Conservation (phyloP, 2,888 invertebrate species). For the Meteorus colon region DNA sequence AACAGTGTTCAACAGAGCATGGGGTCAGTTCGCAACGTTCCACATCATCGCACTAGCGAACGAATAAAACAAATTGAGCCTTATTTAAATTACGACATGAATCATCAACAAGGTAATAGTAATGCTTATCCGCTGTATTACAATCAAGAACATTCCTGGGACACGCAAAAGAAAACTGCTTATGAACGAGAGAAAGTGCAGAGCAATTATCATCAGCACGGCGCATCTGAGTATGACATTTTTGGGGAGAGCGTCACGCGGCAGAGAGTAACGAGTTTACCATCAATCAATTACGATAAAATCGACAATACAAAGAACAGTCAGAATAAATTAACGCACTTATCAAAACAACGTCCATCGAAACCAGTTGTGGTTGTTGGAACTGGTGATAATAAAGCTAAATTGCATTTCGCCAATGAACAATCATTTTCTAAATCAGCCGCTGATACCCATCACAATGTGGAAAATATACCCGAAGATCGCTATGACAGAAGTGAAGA, state of each 20-base stretch:
- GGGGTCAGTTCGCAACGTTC: conserved; percentile 28
- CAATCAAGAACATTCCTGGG: conserved; percentile 43
- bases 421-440: conserved; percentile 38
- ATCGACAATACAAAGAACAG: neutral
- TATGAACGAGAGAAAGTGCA: conserved; percentile 57
- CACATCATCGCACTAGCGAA: conserved; percentile 47
- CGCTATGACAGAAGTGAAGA: conserved; percentile 60
- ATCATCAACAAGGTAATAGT: conserved; percentile 36
- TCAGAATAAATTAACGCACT: conserved; percentile 21
- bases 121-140: conserved; percentile 49
- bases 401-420: conserved; percentile 53
- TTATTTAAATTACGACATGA: conserved; percentile 54
- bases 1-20: conserved; percentile 5
- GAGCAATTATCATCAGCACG: conserved; percentile 54
- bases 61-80: conserved; percentile 56
- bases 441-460: conserved; percentile 44
- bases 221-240: conserved; percentile 42
- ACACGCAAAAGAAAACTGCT: conserved; percentile 47
- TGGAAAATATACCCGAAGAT: conserved; percentile 45
- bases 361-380: conserved; percentile 63
- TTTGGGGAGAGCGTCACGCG: conserved; percentile 41
- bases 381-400: conserved; percentile 56
- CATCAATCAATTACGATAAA: conserved; percentile 52
- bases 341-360: conserved; percentile 48
- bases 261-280: conserved; percentile 47